Base-by-base conservation (phyloP, 2,113 vertebrate species). In the Sapayoa aenigma region DNA sequence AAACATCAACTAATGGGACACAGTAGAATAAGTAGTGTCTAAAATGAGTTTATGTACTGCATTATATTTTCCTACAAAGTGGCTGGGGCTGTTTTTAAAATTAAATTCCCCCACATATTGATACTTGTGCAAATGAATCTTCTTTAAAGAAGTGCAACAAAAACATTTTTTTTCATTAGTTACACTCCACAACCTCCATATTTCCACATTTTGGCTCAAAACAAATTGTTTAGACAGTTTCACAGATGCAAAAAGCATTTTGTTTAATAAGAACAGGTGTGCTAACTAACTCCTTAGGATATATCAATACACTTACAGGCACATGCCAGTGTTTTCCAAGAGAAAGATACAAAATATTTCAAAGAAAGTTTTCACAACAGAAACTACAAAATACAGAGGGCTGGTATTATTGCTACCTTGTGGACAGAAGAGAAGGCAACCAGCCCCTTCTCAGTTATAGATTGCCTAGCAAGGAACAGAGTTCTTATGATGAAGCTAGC, bases 1-100 rank as follows among this genome's bases (percentile, higher is more conserved):
- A 97, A 97, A 97, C 95, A 96, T 87, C 94, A 93, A 89, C 93
- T 97, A 97, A 97, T 97, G 95, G 95, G 95, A 94, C 95, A 95
- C 20, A 28, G 94, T 85, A 96, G 90, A 94, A 93, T 95, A 95
- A 91, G 90, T 92, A 93, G 91, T 94, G 92, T 91, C 94, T 97
- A 93, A 96, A 96, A 91, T 91, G 96, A 97, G 96, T 96, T 96
- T 96, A 95, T 77, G 62, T 95, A 72, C 89, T 96, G 62, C 83
- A 84, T 95, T 96, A n/a, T 94, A 84, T 91, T 95, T 87, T 94
- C 74, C 95, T 80, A 94, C 47, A 58, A 95, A 96, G 90, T 96
- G 73, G 50, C 39, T 93, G 62, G 22, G 84, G 79, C 77, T 85
- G 58, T 75, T 79, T 95, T 96, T 81, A 90, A 94, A 96, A 95